Percentiles rank a stretch among this genome's conserved stretches.
Evolutionary conservation across 2,888 invertebrate genomes (phyloP).

Genomic region (Hybos culiciformis): DNA sequence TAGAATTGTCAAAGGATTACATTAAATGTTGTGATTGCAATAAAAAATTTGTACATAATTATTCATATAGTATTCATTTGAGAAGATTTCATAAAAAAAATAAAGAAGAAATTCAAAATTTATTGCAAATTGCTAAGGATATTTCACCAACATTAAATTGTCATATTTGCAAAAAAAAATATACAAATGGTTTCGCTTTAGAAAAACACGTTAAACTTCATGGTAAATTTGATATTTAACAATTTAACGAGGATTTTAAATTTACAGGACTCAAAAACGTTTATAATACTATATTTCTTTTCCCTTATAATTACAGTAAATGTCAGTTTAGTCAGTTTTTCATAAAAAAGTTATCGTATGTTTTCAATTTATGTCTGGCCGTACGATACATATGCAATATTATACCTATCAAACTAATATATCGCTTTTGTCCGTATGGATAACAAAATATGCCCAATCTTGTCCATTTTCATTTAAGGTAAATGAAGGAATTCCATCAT

Average conservation of each 20-base stretch:
- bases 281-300: neutral
- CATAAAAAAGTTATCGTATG: neutral
- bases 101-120: neutral
- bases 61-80: neutral
- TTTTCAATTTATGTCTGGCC: too few species aligned
- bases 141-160: slow-evolving; percentile 21
- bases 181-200: slow-evolving; percentile 25
- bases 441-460: too few species aligned
- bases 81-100: neutral
- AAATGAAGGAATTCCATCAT: too few species aligned
- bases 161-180: slow-evolving; percentile 29
- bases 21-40: neutral
- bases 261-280: neutral
- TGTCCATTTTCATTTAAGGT: too few species aligned
- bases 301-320: neutral
- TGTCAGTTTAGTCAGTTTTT: neutral
- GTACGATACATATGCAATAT: too few species aligned
- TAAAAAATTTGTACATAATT: neutral
- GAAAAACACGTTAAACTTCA: slow-evolving; percentile 28
- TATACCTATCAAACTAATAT: too few species aligned
- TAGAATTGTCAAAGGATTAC: too few species aligned
- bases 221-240: slow-evolving; percentile 16
- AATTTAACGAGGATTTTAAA: too few species aligned
- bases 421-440: too few species aligned
- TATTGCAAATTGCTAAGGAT: neutral